These are phyloP conservation scores for Tetramorium simillimum DNA, from an alignment of 1,140 invertebrate species.

Conservation along the genomic window DNA sequence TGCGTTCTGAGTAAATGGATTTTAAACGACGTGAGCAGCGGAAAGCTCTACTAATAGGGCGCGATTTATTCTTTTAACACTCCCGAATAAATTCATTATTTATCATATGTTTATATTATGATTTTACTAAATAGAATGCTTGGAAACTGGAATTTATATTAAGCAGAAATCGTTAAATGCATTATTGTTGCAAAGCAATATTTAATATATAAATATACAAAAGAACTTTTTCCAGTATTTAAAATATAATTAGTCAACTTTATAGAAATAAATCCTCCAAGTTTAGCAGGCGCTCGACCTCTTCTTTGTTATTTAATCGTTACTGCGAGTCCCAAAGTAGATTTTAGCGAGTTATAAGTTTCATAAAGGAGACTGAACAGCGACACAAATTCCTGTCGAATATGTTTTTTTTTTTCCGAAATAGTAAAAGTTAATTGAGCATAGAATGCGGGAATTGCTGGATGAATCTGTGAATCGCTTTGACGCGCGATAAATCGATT, in stretches of 20 bases:
- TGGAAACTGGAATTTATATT: background rate
- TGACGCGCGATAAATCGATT: background rate
- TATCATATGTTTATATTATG: too few relatives aligned
- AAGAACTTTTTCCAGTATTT: background rate
- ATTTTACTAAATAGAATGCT: too few relatives aligned
- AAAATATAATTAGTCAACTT: slow-evolving; percentile 48
- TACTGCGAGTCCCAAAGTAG: slow-evolving; percentile 32
- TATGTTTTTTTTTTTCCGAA: slow-evolving; percentile 22
- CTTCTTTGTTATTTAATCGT: slow-evolving; percentile 26
- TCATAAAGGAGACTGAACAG: slow-evolving; percentile 4
- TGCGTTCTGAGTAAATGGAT: background rate
- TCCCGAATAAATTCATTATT: background rate
- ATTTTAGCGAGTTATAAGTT: slow-evolving; percentile 41
- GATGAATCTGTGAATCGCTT: background rate
- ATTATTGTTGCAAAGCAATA: background rate
- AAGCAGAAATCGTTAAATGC: background rate
- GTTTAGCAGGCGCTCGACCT: slow-evolving; percentile 1
- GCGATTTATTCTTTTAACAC: background rate
- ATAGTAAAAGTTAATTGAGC: slow-evolving; percentile 20
- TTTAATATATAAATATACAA: background rate
- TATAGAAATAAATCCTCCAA: slow-evolving; percentile 14
- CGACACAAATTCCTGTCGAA: background rate
- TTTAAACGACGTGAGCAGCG: background rate
- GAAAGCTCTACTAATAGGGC: background rate
- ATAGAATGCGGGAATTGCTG: background rate